A percentile compares a stretch with the other conserved stretches of the same genome.
Evolutionary conservation across 2,113 vertebrate genomes (phyloP).

Genomic region (Pontoporia blainvillei): DNA sequence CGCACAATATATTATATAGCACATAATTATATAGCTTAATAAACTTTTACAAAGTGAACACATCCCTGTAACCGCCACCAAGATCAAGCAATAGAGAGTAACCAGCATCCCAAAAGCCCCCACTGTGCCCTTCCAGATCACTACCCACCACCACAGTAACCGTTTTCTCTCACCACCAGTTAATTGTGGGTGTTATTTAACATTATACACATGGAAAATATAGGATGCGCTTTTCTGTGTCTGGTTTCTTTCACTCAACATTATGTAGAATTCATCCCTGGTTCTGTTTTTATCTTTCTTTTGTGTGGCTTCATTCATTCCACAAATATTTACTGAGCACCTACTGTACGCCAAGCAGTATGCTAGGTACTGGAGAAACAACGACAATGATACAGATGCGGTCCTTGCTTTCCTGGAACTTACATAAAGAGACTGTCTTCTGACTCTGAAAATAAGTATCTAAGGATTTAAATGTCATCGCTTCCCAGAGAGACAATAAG

Average conservation of each 20-base stretch:
- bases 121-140: neutral
- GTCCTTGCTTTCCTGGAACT: neutral
- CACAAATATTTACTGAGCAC: neutral
- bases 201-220: neutral
- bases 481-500: neutral
- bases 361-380: neutral
- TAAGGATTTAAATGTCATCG: neutral
- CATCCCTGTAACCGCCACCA: neutral
- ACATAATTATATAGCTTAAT: neutral
- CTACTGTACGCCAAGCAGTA: neutral
- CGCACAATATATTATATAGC: neutral
- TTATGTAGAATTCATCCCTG: neutral
- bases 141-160: neutral
- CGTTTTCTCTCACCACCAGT: neutral
- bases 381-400: neutral
- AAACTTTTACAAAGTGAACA: neutral
- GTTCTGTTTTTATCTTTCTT: constrained; percentile 17
- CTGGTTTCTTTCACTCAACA: neutral
- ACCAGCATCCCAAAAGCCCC: neutral
- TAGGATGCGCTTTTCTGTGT: neutral
- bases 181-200: neutral
- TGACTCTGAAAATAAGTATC: neutral
- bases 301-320: neutral
- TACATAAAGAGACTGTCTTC: neutral
- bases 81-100: neutral